phyloP scores from a whole-genome alignment of 1,140 invertebrate species.

The Tetraneura akinire region DNA sequence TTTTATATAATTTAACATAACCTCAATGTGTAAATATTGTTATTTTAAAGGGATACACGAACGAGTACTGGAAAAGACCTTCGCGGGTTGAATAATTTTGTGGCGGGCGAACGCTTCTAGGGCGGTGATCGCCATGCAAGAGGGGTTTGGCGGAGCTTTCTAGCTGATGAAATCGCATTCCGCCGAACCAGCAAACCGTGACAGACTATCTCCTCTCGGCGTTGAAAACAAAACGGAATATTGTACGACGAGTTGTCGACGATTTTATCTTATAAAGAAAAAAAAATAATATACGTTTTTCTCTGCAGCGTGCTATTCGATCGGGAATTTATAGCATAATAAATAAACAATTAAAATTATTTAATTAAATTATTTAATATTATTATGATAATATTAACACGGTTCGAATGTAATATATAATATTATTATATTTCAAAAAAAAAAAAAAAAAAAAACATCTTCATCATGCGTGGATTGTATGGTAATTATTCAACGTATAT shows the following conservation, averaged over 20 bases:
- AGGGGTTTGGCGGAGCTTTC: constrained; percentile 20
- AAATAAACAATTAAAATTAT: too few species aligned
- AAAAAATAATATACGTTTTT: too few species aligned
- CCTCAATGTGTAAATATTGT: too few species aligned
- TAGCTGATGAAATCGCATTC: constrained; percentile 49
- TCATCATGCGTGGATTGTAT: too few species aligned
- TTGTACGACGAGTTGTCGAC: constrained; percentile 9
- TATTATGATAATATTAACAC: too few species aligned
- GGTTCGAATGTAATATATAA: too few species aligned
- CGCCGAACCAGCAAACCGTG: constrained; percentile 28
- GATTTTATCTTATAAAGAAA: not conserved
- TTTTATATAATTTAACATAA: too few species aligned
- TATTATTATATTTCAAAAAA: too few species aligned
- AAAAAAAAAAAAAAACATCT: too few species aligned
- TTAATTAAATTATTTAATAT: too few species aligned
- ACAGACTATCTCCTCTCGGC: constrained; percentile 18
- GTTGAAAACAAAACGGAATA: not conserved
- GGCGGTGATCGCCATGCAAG: not conserved
- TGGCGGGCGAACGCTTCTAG: not conserved
- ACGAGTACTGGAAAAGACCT: not conserved
- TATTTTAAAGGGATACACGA: not conserved
- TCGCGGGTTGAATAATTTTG: not conserved
- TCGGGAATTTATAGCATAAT: not conserved
- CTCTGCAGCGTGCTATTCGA: not conserved
- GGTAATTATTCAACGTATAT: too few species aligned